These are phyloP conservation scores for Amazona vittata DNA, from an alignment of 2,113 vertebrate species.

Conservation along the genomic window DNA sequence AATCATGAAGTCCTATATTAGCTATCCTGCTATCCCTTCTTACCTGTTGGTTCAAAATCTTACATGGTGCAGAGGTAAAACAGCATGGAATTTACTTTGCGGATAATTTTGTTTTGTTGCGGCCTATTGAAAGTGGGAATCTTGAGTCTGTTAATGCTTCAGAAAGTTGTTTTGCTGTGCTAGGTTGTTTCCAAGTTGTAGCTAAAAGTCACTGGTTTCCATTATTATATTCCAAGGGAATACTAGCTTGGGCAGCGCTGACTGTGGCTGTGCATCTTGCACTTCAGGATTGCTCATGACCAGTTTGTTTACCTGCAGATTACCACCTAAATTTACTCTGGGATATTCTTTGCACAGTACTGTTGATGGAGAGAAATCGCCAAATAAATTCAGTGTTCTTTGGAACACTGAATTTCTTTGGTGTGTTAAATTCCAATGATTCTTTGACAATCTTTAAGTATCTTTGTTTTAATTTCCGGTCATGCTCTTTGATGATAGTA, in stretches of 20 bases:
- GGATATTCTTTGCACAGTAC: neutral
- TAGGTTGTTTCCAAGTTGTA: neutral
- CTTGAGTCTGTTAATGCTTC: neutral
- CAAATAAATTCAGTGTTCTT: neutral
- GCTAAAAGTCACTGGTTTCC: neutral
- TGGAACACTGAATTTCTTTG: neutral
- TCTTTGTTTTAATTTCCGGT: neutral
- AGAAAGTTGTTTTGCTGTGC: neutral
- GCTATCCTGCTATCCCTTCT: neutral
- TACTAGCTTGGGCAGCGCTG: neutral
- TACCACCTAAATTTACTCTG: neutral
- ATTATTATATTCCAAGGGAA: neutral
- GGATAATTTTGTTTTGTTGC: neutral
- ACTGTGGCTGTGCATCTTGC: neutral
- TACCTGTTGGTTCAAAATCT: neutral
- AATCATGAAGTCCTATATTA: accelerated
- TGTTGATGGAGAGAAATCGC: neutral
- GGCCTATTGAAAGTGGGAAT: neutral
- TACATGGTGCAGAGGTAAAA: neutral
- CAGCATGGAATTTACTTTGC: neutral
- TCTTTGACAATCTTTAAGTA: neutral
- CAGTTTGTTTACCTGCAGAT: neutral
- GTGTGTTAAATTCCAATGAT: neutral
- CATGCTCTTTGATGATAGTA: neutral
- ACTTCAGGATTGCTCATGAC: neutral